phyloP scores from a whole-genome alignment of 2,113 vertebrate species.

The Malurus melanocephalus region DNA sequence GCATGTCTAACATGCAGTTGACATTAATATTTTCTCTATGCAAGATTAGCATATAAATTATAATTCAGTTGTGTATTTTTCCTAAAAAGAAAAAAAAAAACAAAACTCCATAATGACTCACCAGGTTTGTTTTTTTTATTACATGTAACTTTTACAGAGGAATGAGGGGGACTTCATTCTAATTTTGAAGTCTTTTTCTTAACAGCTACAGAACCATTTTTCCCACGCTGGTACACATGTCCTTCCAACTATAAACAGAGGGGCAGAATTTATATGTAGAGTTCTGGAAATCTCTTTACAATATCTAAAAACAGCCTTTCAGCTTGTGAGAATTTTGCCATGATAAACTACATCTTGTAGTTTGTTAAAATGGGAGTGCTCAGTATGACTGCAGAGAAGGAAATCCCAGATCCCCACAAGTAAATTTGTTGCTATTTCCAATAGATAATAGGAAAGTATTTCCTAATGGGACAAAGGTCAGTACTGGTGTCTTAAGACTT shows the following conservation, averaged over 20 bases:
- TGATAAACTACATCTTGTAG: not conserved
- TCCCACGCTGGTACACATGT: not conserved
- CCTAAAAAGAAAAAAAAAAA: not conserved
- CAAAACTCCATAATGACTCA: not conserved
- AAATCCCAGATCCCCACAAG: not conserved
- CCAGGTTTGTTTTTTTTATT: not conserved
- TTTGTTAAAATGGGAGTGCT: not conserved
- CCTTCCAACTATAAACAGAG: not conserved
- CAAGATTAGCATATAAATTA: not conserved
- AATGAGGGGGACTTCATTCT: not conserved
- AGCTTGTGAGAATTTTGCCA: not conserved
- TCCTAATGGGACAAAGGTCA: not conserved
- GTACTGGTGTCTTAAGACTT: not conserved
- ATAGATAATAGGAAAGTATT: not conserved
- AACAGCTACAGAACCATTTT: not conserved
- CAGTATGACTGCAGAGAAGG: not conserved
- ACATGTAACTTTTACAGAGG: not conserved
- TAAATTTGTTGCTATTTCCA: not conserved
- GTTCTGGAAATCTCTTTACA: not conserved
- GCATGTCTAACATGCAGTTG: not conserved
- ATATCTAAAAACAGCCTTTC: conserved; percentile 18
- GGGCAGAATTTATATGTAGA: not conserved
- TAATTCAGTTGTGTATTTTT: not conserved
- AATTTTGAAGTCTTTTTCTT: not conserved
- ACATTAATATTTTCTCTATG: not conserved